Percentiles rank a stretch among this genome's conserved stretches.
Evolutionary conservation across 2,888 invertebrate species (phyloP).

Genomic region (Spodoptera exigua): DNA sequence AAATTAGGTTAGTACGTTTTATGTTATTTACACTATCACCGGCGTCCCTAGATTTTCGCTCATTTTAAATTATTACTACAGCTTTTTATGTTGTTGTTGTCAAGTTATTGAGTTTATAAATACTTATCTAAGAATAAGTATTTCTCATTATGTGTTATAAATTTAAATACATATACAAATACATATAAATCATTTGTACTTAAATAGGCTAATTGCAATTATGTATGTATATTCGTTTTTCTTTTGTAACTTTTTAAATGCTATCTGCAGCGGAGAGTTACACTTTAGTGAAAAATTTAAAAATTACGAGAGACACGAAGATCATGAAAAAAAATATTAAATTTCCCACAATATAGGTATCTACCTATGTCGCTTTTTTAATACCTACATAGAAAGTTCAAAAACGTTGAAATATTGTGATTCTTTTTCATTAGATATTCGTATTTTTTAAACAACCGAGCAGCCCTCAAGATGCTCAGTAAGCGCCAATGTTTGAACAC

Average conservation of each 20-base stretch:
- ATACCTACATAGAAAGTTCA: neutral
- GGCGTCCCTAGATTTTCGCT: constrained; percentile 42
- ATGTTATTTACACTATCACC: constrained; percentile 75
- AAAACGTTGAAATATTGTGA: constrained; percentile 36
- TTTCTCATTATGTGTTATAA: too few species aligned
- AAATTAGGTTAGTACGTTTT: constrained; percentile 85
- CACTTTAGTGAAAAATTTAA: neutral
- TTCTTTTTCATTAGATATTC: constrained; percentile 56
- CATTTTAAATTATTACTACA: constrained; percentile 53
- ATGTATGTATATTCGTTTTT: too few species aligned
- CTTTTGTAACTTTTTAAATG: too few species aligned
- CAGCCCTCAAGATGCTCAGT: constrained; percentile 58
- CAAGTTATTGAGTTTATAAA: constrained; percentile 36
- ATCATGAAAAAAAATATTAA: too few species aligned
- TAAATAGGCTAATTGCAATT: too few species aligned
- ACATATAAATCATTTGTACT: too few species aligned
- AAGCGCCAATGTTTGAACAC: constrained; percentile 75
- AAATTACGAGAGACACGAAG: neutral
- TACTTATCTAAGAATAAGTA: too few species aligned
- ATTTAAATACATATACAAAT: too few species aligned
- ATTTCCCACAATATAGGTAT: neutral
- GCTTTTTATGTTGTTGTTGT: constrained; percentile 46
- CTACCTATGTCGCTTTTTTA: neutral
- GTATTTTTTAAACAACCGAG: constrained; percentile 54
- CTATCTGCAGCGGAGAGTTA: too few species aligned